Base-by-base conservation (phyloP, 2,888 invertebrate genomes). In the Trisateles emortualis region DNA sequence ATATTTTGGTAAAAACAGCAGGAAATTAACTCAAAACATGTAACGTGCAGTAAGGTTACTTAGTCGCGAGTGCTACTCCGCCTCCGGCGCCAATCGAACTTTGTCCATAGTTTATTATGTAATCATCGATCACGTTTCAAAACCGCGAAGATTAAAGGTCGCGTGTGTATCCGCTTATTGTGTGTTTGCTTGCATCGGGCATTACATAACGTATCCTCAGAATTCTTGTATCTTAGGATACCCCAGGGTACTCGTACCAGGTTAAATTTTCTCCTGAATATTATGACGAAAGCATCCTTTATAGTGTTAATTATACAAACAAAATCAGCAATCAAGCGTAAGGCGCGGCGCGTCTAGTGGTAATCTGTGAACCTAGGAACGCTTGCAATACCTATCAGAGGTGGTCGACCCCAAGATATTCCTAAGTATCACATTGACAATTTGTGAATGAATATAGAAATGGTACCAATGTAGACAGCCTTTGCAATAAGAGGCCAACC, bases 41-140 rank as follows among this genome's bases (percentile, higher is more conserved):
- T 13, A 32, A 10, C 14, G 11, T 32, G 22, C 11, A 41, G 30
- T 26, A 48, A 29, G 8, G 29, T 13, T 33, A 13, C 29, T 9
- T 17, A 30, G 19, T 43, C 24, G 29, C 22, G 9, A 19, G 24
- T 17, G 19, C 17, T 8, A n/a, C 22, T 29, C 41, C 22, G 35
- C 43, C 11, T 36, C 16, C 13, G 13, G 22, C 13, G 22, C 36
- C 22, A 6, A 40, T 30, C 42, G 50, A 65, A 62, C 62, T 54
- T 57, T 65, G 62, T 52, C 45, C 52, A 52, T 40, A 22, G 11
- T 32, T 43, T 52, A 54, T 54, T 43, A 53, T 50, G 32, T 63
- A 65, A 59, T 54, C 47, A 50, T 47, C 24, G 19, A 24, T 66
- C 50, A 29, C 48, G 22, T 53, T 47, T 38, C 11, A 19, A 40